Percentiles rank a stretch among this genome's conserved stretches.
Conservation (phyloP, 2,113 vertebrate species). For the Cranoglanis bouderius region DNA sequence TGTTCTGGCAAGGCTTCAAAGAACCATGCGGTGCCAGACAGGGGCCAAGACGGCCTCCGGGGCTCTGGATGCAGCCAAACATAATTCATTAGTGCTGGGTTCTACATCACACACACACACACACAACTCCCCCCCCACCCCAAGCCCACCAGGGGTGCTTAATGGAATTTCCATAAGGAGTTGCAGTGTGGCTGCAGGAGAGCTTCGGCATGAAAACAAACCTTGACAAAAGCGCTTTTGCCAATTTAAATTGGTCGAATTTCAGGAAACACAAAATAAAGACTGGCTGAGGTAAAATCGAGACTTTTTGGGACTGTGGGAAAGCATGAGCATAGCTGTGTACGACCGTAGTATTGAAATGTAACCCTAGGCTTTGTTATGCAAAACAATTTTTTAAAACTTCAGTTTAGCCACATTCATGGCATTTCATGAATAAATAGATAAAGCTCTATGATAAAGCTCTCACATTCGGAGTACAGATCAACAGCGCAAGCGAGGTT, state of each 20-base stretch:
- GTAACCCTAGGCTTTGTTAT: neutral
- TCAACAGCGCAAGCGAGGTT: neutral
- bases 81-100: conserved; percentile 41
- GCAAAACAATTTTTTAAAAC: neutral
- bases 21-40: conserved; percentile 14
- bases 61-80: conserved; percentile 18
- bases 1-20: conserved; percentile 39
- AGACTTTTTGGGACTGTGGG: neutral
- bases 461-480: neutral
- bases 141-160: conserved; percentile 14
- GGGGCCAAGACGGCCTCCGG: conserved; percentile 23
- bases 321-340: neutral
- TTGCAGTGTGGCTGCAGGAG: neutral
- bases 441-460: neutral
- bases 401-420: neutral
- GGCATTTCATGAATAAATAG: too few relatives aligned
- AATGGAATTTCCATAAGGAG: conserved; percentile 45
- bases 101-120: conserved; percentile 18
- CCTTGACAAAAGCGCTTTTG: neutral
- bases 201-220: neutral
- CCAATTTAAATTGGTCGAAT: neutral
- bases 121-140: too few relatives aligned
- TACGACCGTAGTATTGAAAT: neutral
- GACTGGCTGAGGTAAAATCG: neutral
- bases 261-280: neutral